phyloP scores from a whole-genome alignment of 2,113 vertebrate genomes.

The Cheirogaleus medius region DNA sequence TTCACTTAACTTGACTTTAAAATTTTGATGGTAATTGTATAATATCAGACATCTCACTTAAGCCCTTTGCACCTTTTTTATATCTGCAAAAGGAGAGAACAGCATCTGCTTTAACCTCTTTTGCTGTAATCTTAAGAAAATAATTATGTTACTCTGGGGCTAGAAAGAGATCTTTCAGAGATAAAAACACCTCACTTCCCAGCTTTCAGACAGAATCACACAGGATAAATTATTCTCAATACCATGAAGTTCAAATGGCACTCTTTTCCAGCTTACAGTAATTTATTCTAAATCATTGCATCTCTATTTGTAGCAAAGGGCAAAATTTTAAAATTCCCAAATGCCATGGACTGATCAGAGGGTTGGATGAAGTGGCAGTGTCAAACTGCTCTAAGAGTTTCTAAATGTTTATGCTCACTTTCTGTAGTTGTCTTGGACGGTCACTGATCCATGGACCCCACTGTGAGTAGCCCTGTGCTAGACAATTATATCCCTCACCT shows the following conservation, averaged over 20 bases:
- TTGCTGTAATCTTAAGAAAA: neutral
- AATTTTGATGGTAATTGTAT: constrained; percentile 16
- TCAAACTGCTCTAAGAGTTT: neutral
- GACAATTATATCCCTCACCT: neutral
- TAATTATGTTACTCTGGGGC: neutral
- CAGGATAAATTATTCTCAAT: constrained; percentile 23
- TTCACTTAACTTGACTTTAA: neutral
- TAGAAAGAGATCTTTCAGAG: constrained; percentile 16
- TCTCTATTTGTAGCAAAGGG: constrained; percentile 15
- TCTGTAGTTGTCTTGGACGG: neutral
- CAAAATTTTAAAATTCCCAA: constrained; percentile 12
- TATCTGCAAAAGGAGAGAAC: neutral
- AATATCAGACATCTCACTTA: neutral
- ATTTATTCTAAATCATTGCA: constrained; percentile 20
- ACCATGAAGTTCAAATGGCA: constrained; percentile 25
- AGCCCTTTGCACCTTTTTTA: neutral
- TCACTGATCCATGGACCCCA: neutral
- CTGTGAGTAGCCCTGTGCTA: neutral
- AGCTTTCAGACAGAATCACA: constrained; percentile 13
- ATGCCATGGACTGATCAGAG: neutral
- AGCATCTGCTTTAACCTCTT: neutral
- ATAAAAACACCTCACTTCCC: neutral
- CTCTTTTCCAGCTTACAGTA: neutral
- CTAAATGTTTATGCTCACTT: neutral
- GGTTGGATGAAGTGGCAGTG: neutral